Evolutionary conservation across 2,797 vertebrate genomes (phyloP), one percentile per base, ranked within the genome.

Genomic region (Mallotus villosus): DNA sequence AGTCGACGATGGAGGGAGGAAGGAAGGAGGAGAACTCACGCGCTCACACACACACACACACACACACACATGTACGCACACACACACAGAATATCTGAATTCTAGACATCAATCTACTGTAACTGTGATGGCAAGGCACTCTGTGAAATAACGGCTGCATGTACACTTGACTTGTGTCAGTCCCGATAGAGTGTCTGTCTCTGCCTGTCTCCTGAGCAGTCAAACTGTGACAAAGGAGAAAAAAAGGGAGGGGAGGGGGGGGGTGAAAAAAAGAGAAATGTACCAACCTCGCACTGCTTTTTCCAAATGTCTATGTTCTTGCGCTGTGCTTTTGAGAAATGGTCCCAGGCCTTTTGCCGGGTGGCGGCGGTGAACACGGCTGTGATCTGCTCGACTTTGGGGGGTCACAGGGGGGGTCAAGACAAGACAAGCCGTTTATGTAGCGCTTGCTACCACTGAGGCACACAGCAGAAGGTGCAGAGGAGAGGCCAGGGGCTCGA

Each of bases 231-330:
- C 76, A 79, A 80, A 77, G 71, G 72, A 81, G 71, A 61, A 73
- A 67, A 81, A 73, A 19, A 29, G 17, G 73, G 0, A 51, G 68
- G 69, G 92, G 87, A n/a, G 92, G 84, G 90, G 90, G 90, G 94
- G 78, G 90, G 90, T 88, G 88, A 90, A 86, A 87, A 71, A 94
- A 80, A 49, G 49, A 80, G 90, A 93, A 90, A 90, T 91, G 88
- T 93, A 98, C 97, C 94, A 95, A 99, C 97, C 97, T 99, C 96
- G 86, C 96, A 98, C 90, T 98, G 96, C 90, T 99, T 99, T 92
- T 96, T 93, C 97, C 97, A 99, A 92, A 98, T 96, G 94, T 99
- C 97, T 95, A 99, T 96, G 95, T 99, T 99, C 96, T 97, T 99
- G 94, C 97, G 96, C 93, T 99, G 97, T 78, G 97, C 97, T 97